A percentile compares a stretch with the other conserved stretches of the same genome.
Conservation (phyloP, 2,888 invertebrate genomes). For the Acrocera orbiculus region DNA sequence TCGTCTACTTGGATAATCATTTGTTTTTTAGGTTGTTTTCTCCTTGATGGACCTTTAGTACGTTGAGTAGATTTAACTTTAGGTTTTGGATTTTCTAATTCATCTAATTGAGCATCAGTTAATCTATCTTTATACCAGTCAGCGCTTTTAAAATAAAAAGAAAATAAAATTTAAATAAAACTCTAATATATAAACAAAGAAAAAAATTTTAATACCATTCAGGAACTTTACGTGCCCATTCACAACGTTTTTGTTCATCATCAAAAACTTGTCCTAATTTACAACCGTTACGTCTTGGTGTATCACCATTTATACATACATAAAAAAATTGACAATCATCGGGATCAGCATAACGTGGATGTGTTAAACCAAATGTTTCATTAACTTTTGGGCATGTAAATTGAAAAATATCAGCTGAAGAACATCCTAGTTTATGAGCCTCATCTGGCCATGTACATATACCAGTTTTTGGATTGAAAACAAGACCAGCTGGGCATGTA, state of each 20-base stretch:
- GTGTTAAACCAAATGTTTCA: constrained; percentile 51
- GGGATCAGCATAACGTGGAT: constrained; percentile 73
- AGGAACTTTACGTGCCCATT: constrained; percentile 73
- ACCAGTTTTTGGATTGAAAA: constrained; percentile 74
- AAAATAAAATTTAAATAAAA: constrained; percentile 6
- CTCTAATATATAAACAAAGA: constrained; percentile 5
- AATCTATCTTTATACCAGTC: constrained; percentile 80
- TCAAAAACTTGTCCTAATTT: constrained; percentile 80
- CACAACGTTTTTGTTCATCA: constrained; percentile 57
- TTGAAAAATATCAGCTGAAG: constrained; percentile 65
- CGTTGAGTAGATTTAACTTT: constrained; percentile 41
- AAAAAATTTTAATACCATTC: constrained; percentile 48
- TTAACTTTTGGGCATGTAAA: constrained; percentile 69
- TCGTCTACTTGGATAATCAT: constrained; percentile 14
- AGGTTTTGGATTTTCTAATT: constrained; percentile 58
- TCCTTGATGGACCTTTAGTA: constrained; percentile 24
- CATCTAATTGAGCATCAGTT: constrained; percentile 61
- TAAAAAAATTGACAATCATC: constrained; percentile 85
- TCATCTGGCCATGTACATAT: constrained; percentile 90
- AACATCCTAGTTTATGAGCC: constrained; percentile 72
- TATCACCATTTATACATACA: constrained; percentile 76
- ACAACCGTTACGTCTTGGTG: constrained; percentile 71
- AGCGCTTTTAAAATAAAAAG: constrained; percentile 35
- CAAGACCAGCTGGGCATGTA: constrained; percentile 69
- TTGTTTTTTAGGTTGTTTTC: constrained; percentile 20